These are phyloP conservation scores for Apistogramma diplotaenia DNA, from an alignment of 2,113 vertebrate species.

Conservation along the genomic window DNA sequence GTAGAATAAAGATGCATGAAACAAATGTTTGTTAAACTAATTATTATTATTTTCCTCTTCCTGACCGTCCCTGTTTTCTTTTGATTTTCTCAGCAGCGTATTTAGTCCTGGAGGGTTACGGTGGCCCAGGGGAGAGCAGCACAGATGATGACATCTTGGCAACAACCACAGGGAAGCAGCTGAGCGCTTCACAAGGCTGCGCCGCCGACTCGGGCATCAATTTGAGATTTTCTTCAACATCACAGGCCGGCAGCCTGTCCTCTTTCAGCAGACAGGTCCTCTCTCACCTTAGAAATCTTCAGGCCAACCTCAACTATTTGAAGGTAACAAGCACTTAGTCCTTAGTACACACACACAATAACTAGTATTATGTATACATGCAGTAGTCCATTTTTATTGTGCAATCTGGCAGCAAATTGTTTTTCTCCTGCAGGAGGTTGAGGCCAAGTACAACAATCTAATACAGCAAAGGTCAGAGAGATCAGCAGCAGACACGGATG, in stretches of 20 bases:
- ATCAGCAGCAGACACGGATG: slow-evolving; percentile 78
- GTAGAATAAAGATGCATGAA: background rate
- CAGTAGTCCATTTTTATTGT: background rate
- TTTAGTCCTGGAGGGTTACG: slow-evolving; percentile 88
- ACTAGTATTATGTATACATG: background rate
- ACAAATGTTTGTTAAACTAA: background rate
- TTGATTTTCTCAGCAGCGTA: slow-evolving; percentile 78
- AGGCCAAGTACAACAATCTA: slow-evolving; percentile 85
- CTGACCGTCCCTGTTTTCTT: background rate
- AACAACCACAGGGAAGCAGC: slow-evolving; percentile 72
- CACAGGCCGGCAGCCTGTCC: slow-evolving; percentile 71
- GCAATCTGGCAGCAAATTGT: background rate
- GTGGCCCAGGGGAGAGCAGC: slow-evolving; percentile 86
- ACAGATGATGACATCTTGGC: slow-evolving; percentile 86
- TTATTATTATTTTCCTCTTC: background rate
- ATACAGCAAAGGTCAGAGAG: slow-evolving; percentile 86
- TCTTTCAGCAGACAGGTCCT: slow-evolving; percentile 84
- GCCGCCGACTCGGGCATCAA: slow-evolving; percentile 75
- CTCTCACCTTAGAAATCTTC: slow-evolving; percentile 86
- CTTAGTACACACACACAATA: background rate
- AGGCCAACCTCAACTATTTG: slow-evolving; percentile 86
- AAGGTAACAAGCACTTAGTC: slow-evolving; percentile 41
- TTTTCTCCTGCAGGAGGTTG: slow-evolving; percentile 82
- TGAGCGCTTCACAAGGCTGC: slow-evolving; percentile 67
- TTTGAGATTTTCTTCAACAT: slow-evolving; percentile 72